These are phyloP conservation scores for Micromesistius poutassou DNA, from an alignment of 2,797 vertebrate species.

Conservation along the genomic window DNA sequence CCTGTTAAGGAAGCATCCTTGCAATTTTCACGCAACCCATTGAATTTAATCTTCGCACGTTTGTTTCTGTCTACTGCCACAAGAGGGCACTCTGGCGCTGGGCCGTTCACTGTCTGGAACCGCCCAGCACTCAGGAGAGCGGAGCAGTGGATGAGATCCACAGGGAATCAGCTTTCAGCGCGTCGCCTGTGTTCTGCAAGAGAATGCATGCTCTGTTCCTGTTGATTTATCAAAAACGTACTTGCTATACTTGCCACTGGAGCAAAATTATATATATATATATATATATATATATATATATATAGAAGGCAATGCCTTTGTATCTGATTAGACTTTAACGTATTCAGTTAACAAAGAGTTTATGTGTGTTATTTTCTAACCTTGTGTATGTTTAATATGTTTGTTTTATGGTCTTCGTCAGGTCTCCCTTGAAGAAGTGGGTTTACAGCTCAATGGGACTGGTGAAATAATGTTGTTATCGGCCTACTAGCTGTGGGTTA, in stretches of 20 bases:
- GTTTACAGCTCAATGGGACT: background rate
- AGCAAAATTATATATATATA: background rate
- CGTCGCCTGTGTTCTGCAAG: constrained; percentile 32
- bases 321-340: background rate
- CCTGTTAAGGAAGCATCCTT: background rate
- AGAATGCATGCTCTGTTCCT: constrained; percentile 22
- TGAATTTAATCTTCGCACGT: background rate
- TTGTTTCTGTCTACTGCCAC: constrained; percentile 22
- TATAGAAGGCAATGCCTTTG: background rate
- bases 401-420: background rate
- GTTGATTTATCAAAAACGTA: background rate
- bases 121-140: background rate
- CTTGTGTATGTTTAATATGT: background rate
- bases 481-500: background rate
- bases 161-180: constrained; percentile 17
- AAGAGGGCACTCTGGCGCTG: constrained; percentile 41
- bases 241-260: background rate
- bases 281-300: background rate
- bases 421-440: background rate
- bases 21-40: background rate
- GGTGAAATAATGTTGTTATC: background rate
- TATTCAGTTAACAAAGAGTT: background rate
- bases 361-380: background rate
- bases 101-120: background rate
- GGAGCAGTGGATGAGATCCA: constrained; percentile 16